Base-by-base conservation (phyloP, 2,113 vertebrate species). In the Heteronetta atricapilla region DNA sequence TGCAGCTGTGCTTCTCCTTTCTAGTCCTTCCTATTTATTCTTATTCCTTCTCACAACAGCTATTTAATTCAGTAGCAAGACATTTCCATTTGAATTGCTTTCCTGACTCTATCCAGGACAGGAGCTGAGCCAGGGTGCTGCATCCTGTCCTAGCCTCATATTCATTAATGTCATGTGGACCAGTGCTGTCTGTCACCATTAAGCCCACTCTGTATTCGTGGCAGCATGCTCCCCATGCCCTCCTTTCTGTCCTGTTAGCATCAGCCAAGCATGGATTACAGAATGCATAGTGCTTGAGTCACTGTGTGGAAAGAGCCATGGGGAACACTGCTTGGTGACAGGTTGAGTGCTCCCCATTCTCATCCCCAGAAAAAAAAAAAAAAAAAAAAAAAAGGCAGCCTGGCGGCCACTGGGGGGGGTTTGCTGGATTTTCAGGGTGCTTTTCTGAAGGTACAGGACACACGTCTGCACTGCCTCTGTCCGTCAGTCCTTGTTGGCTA, bases 41-140 rank as follows among this genome's bases (percentile, higher is more conserved):
- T 55, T 76, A 7, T 19, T 69, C 63, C 59, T 77, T 63, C 82
- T 85, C 68, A 28, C 82, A 62, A 6, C 68, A 69, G 87, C 67
- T 74, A 77, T 76, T 80, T 46, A 36, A 83, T 90, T 74, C 86
- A 83, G 73, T 82, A 63, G 85, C 76, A 23, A 2, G 5, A 34
- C 80, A 90, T 96, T 94, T 97, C 96, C 94, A 86, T 94, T 75
- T 90, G 80, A 96, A 94, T 92, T 1, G 15, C 38, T 83, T 59
- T 78, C 56, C 88, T 59, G 92, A 52, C 94, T 94, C 73, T 68
- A 29, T 38, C 64, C 52, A 38, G 86, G 90, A 29, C 63, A 69
- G 72, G 63, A 93, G 82, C 11, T 0, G 4, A 78, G 94, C 68
- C 76, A 70, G 88, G 73, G 50, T 4, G 38, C 63, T 36, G 79